Evolutionary conservation across 1,140 invertebrate species (phyloP), one percentile per base, ranked within the genome.

Genomic region (Trichoplusia ni): DNA sequence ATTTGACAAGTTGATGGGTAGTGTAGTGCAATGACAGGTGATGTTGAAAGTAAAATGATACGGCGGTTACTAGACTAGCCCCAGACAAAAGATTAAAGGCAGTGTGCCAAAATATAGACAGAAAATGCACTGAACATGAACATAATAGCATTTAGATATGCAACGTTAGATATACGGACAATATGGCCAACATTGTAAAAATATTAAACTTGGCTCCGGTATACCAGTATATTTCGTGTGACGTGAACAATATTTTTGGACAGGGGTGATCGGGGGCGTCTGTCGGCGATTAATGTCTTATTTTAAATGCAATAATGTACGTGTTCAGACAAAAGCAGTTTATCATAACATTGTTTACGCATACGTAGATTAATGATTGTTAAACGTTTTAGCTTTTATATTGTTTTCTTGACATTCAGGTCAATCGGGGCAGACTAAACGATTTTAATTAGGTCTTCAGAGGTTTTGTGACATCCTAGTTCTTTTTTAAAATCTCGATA

Each of bases 81-180:
- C 64, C 63, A 71, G 71, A 74, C 69, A 66, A 69, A 64, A 67
- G 60, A 65, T 60, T 44, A 66, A 58, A 4, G 42, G 29, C 44
- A 8, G 53, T 51, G n/a, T 72, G 72, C 66, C 69, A 75, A 75
- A 38, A 35, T 42, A 14, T 21, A 27, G n/a, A 19, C 14, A 13
- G 33, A 9, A 51, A 35, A 29, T 42, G 51, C 53, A 64, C 33
- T 47, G 18, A 46, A 44, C 27, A 54, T 40, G 27, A 49, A 11
- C 18, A 13, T 19, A 21, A 23, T 23, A n/a, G 13, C 42, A 25
- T 27, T 16, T 11, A 51, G n/a, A n/a, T n/a, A 21, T 51, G 29
- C 47, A 21, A 21, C 7, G 13, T 13, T 33, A 21, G 21, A 51
- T 11, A 51, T 16, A 5, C 29, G 7, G 29, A 51, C 25, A 31